A percentile compares a stretch with the other conserved stretches of the same genome.
Conservation (phyloP, 2,888 invertebrate species). For the Diarsia rubi region DNA sequence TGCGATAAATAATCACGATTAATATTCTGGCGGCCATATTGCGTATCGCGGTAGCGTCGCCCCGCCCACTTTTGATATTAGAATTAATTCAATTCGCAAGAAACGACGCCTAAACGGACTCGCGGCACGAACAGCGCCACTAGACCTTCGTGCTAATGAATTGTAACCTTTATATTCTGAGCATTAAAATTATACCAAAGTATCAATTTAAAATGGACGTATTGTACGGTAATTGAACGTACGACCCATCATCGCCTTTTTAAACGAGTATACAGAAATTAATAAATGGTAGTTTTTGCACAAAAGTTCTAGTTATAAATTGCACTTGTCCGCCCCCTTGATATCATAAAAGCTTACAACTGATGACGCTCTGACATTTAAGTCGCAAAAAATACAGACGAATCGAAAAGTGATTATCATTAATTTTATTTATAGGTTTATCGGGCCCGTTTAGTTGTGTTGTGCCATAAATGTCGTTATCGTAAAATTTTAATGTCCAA, state of each 20-base stretch:
- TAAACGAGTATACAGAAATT: conserved; percentile 59
- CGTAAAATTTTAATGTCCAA: conserved; percentile 70
- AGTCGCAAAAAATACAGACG: conserved; percentile 53
- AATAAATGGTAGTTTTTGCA: conserved; percentile 58
- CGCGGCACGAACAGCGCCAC: conserved; percentile 36
- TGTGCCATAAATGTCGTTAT: conserved; percentile 69
- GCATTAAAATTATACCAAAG: conserved; percentile 27
- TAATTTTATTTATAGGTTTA: conserved; percentile 68
- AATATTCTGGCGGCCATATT: conserved; percentile 80
- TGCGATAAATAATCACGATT: conserved; percentile 81
- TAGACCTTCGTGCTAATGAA: conserved; percentile 51
- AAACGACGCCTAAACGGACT: conserved; percentile 65
- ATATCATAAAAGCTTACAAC: conserved; percentile 42
- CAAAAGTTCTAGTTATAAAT: conserved; percentile 53
- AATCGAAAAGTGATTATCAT: conserved; percentile 60
- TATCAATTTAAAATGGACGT: conserved; percentile 31
- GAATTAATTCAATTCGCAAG: conserved; percentile 77
- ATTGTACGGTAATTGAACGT: conserved; percentile 54
- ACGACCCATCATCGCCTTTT: conserved; percentile 61
- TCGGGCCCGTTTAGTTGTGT: conserved; percentile 60
- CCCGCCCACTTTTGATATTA: conserved; percentile 80
- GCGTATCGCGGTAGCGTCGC: conserved; percentile 83
- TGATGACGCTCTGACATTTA: conserved; percentile 52
- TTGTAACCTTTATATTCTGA: conserved; percentile 63
- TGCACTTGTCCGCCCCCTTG: conserved; percentile 43